Conservation (phyloP, 1,140 invertebrate species). For the Melanaphis sacchari region DNA sequence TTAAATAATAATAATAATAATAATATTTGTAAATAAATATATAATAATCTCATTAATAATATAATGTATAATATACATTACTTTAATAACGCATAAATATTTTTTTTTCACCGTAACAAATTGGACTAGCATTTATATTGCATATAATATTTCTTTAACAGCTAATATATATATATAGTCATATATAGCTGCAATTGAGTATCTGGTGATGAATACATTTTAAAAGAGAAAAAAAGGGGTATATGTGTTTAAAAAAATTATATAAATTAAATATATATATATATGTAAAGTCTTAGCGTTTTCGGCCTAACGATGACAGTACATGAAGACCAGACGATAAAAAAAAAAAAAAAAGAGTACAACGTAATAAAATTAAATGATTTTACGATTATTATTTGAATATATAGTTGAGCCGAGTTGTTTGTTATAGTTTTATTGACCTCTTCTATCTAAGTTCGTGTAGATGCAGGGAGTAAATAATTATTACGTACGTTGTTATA, state of each 20-base stretch:
- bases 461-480: background rate
- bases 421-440: conserved; percentile 27
- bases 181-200: conserved; percentile 37
- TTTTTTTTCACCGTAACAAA: conserved; percentile 55
- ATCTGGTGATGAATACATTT: conserved; percentile 48
- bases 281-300: background rate
- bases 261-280: background rate
- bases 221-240: background rate
- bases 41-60: conserved; percentile 30
- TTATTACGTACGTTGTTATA: background rate
- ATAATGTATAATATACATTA: conserved; percentile 27
- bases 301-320: background rate
- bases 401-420: background rate
- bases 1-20: background rate
- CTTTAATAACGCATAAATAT: conserved; percentile 50
- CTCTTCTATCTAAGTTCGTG: background rate
- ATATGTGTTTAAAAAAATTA: background rate
- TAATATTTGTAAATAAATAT: conserved; percentile 34
- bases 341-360: background rate
- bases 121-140: conserved; percentile 57
- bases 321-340: background rate
- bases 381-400: background rate
- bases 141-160: conserved; percentile 49
- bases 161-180: conserved; percentile 13
- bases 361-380: background rate